These are phyloP conservation scores for Leucophenga varia DNA, from an alignment of 1,140 invertebrate genomes.

Conservation along the genomic window DNA sequence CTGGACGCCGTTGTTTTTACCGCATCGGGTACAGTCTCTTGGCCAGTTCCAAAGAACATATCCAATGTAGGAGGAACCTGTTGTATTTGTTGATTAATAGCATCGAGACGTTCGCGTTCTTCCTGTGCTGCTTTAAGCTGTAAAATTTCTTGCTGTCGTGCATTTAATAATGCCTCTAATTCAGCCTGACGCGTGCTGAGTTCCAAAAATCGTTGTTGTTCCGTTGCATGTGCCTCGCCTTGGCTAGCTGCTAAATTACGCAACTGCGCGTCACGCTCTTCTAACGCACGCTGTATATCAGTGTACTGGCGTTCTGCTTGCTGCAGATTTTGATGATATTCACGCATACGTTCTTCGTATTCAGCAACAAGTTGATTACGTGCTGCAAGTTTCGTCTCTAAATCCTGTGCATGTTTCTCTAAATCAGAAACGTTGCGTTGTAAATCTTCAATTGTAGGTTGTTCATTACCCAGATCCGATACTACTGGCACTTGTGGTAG, in stretches of 20 bases:
- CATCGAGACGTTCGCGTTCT: constrained; percentile 24
- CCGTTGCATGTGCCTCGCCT: constrained; percentile 1
- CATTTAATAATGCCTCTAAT: background rate
- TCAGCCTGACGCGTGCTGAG: constrained; percentile 9
- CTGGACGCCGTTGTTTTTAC: background rate
- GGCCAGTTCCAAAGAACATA: constrained; percentile 40
- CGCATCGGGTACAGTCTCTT: constrained; percentile 15
- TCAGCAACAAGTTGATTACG: constrained; percentile 21
- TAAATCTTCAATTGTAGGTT: constrained; percentile 48
- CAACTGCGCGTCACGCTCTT: constrained; percentile 20
- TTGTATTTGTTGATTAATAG: constrained; percentile 27
- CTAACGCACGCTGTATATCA: constrained; percentile 16
- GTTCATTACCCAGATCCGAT: constrained; percentile 1
- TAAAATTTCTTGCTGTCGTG: constrained; percentile 19
- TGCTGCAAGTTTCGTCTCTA: constrained; percentile 32
- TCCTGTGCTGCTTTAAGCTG: constrained; percentile 15
- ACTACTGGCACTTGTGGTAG: background rate
- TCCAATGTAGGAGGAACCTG: constrained; percentile 30
- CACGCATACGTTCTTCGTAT: constrained; percentile 33
- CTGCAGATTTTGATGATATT: constrained; percentile 21
- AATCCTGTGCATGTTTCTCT: constrained; percentile 49
- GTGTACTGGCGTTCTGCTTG: constrained; percentile 5
- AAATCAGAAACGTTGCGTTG: constrained; percentile 51
- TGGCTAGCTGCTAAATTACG: background rate
- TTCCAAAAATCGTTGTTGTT: constrained; percentile 4